Conservation (phyloP, 2,888 invertebrate genomes). For the Willowsia nigromaculata region DNA sequence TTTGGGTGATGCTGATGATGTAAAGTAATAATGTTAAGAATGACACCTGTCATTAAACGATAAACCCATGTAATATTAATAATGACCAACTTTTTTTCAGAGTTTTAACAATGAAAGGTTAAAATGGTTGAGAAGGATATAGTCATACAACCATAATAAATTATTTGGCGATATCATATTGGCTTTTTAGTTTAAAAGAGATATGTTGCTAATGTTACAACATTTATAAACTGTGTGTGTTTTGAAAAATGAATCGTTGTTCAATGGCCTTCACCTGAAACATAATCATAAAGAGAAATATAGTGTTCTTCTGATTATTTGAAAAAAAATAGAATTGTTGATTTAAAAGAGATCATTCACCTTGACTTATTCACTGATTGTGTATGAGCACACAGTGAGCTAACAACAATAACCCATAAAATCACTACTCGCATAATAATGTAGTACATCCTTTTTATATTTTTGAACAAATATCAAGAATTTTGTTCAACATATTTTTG, state of each 20-base stretch:
- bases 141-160: too few relatives aligned
- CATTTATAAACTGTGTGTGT: too few relatives aligned
- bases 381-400: background rate
- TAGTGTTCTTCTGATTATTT: background rate
- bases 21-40: background rate
- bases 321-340: background rate
- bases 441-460: background rate
- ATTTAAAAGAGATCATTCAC: slow-evolving; percentile 26
- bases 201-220: too few relatives aligned
- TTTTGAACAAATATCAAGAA: background rate
- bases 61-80: background rate
- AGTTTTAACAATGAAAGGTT: background rate
- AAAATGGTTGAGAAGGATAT: too few relatives aligned
- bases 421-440: background rate
- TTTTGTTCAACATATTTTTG: too few relatives aligned
- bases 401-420: too few relatives aligned
- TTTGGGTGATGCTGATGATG: too few relatives aligned
- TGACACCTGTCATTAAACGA: slow-evolving; percentile 10
- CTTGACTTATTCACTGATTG: slow-evolving; percentile 4
- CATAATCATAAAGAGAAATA: background rate
- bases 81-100: background rate
- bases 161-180: too few relatives aligned
- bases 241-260: background rate
- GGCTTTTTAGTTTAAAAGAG: background rate
- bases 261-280: background rate